Conservation (phyloP, 2,113 vertebrate species). For the Clarias batrachus region DNA sequence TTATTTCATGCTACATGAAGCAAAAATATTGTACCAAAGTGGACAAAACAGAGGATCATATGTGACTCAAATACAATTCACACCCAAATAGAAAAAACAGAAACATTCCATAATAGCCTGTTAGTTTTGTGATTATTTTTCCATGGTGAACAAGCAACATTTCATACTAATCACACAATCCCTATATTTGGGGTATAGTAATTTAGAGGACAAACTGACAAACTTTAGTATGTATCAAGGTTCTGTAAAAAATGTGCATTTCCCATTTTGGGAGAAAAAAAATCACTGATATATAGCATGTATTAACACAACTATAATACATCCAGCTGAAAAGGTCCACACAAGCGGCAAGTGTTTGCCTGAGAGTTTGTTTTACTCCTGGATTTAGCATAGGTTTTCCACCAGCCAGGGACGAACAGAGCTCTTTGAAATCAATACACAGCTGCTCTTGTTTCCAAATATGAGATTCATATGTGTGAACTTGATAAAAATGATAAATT, state of each 20-base stretch:
- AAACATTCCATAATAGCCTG: conserved; percentile 11
- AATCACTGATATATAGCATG: neutral
- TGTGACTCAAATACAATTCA: neutral
- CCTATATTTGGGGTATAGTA: neutral
- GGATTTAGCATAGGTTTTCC: neutral
- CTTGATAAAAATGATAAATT: conserved; percentile 1
- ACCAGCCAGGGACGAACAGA: conserved; percentile 23
- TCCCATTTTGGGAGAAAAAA: neutral
- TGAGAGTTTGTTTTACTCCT: neutral
- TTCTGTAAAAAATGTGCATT: neutral
- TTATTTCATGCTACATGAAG: conserved; percentile 10
- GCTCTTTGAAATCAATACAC: conserved; percentile 37
- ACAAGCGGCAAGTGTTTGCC: conserved; percentile 6
- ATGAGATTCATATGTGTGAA: conserved; percentile 42
- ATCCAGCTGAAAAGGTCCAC: neutral
- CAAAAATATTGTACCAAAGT: neutral
- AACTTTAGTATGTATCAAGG: neutral
- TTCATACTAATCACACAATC: neutral
- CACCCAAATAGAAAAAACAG: neutral
- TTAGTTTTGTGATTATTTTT: conserved; percentile 15
- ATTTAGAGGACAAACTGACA: neutral
- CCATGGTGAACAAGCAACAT: neutral
- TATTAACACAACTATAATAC: neutral
- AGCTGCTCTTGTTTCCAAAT: conserved; percentile 47
- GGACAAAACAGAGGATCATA: neutral